Percentiles rank a stretch among this genome's conserved stretches.
Evolutionary conservation across 2,113 vertebrate species (phyloP).

Genomic region (Rhea pennata): DNA sequence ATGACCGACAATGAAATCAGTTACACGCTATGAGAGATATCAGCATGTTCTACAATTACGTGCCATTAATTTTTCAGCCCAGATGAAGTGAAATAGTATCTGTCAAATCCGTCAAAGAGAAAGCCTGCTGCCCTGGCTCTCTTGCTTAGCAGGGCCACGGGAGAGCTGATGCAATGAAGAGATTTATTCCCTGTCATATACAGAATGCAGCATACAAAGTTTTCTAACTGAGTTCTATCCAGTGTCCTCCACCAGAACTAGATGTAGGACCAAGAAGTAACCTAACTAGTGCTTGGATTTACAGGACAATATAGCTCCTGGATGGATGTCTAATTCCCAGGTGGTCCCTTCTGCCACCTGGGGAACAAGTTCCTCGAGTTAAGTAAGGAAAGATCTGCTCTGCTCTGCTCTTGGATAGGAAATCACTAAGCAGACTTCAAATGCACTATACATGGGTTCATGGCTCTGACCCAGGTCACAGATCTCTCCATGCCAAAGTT

Average conservation of each 20-base stretch:
- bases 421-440: neutral
- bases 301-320: neutral
- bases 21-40: neutral
- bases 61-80: neutral
- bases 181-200: neutral
- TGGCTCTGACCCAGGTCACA: neutral
- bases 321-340: neutral
- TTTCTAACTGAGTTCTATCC: neutral
- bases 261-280: neutral
- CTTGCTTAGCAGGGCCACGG: neutral
- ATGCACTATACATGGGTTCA: rapidly evolving
- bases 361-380: neutral
- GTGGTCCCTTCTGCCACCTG: neutral
- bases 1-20: neutral
- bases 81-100: neutral
- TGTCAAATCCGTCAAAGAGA: neutral
- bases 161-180: neutral
- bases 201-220: neutral
- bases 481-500: neutral
- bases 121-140: neutral
- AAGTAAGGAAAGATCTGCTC: neutral
- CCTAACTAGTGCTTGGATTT: neutral
- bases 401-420: neutral
- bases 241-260: neutral
- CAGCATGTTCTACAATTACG: neutral